phyloP scores from a whole-genome alignment of 2,888 invertebrate genomes.

The Phrixothrix hirtus region DNA sequence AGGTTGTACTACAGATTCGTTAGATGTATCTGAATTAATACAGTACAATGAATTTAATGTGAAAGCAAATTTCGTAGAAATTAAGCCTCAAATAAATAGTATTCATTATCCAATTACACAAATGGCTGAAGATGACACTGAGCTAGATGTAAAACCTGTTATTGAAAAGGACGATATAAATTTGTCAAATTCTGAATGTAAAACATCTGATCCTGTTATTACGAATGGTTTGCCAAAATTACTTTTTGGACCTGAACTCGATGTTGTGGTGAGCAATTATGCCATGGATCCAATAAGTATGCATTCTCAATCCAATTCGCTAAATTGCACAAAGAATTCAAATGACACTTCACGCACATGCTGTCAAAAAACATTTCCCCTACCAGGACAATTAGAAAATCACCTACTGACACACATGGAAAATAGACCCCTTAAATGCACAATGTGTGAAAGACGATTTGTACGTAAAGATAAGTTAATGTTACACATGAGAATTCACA shows the following conservation, averaged over 20 bases:
- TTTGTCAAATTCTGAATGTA: too few species aligned
- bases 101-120: too few species aligned
- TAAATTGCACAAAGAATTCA: neutral
- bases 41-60: neutral
- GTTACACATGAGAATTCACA: conserved; percentile 21
- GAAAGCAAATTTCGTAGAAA: neutral
- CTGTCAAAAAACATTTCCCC: conserved; percentile 7
- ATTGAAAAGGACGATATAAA: neutral
- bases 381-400: neutral
- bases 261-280: conserved; percentile 9
- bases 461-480: conserved; percentile 20
- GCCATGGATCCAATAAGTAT: neutral
- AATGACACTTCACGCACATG: conserved; percentile 3
- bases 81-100: conserved; percentile 4
- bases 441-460: conserved; percentile 15
- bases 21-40: conserved; percentile 16
- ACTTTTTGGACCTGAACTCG: conserved; percentile 13
- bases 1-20: conserved; percentile 6
- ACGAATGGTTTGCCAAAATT: neutral
- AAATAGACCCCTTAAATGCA: conserved; percentile 10
- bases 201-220: too few species aligned
- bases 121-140: conserved; percentile 10
- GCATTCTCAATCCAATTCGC: neutral
- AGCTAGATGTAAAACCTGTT: conserved; percentile 13
- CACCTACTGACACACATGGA: conserved; percentile 7